Percentiles rank a stretch among this genome's conserved stretches.
phyloP scores from a whole-genome alignment of 1,140 invertebrate genomes.

The Conopomorpha cramerella region DNA sequence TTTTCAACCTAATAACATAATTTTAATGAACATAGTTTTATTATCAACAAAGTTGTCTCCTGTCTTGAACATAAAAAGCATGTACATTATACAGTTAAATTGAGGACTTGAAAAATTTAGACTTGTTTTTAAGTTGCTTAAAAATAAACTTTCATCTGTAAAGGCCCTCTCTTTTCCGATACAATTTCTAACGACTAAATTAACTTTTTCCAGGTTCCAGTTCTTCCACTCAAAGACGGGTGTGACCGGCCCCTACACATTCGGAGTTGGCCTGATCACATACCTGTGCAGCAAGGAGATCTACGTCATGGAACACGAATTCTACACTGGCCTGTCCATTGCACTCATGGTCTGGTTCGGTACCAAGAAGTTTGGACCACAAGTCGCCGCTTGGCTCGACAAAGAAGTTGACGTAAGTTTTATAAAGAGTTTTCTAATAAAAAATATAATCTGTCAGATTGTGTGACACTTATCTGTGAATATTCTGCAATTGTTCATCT shows the following conservation, averaged over 20 bases:
- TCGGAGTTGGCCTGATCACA: conserved; percentile 77
- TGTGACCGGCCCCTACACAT: conserved; percentile 88
- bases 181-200: conserved; percentile 5
- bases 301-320: conserved; percentile 91
- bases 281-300: conserved; percentile 91
- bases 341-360: conserved; percentile 68
- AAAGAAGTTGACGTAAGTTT: conserved; percentile 74
- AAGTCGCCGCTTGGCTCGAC: conserved; percentile 66
- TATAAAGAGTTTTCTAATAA: not conserved
- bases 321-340: conserved; percentile 78
- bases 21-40: too few species aligned
- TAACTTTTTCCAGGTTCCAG: conserved; percentile 77
- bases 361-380: conserved; percentile 76
- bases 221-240: conserved; percentile 95
- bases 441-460: too few species aligned
- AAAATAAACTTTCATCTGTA: too few species aligned
- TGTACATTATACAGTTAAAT: too few species aligned
- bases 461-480: too few species aligned
- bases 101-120: too few species aligned
- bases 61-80: too few species aligned
- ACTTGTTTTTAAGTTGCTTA: too few species aligned
- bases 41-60: too few species aligned
- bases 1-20: too few species aligned
- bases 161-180: too few species aligned
- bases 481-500: not conserved